Percentiles rank a stretch among this genome's conserved stretches.
Evolutionary conservation across 2,797 vertebrate species (phyloP).

Genomic region (Dendrocincla fuliginosa): DNA sequence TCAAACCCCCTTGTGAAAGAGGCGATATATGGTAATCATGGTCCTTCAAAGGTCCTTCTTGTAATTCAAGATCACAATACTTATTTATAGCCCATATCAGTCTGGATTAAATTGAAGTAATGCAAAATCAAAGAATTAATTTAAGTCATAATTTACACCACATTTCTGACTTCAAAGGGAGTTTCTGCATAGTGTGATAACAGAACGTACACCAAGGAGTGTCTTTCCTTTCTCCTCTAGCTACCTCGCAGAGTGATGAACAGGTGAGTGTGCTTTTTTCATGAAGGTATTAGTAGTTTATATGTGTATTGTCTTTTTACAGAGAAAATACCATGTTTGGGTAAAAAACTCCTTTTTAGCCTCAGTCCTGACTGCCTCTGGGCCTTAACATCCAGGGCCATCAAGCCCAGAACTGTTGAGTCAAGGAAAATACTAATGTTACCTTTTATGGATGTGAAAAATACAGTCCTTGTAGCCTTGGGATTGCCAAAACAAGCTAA

Average conservation of each 20-base stretch:
- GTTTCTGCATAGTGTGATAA: not conserved
- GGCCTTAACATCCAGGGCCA: not conserved
- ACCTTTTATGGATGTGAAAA: slow-evolving; percentile 46
- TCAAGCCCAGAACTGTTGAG: not conserved
- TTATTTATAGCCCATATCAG: not conserved
- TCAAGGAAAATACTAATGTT: not conserved
- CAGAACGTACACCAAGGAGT: not conserved
- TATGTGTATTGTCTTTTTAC: not conserved
- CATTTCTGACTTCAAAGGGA: slow-evolving; percentile 10
- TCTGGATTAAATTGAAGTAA: not conserved
- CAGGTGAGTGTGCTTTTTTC: not conserved
- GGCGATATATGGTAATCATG: not conserved
- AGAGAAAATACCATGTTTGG: not conserved
- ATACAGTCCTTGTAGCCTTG: not conserved
- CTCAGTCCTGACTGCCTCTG: not conserved
- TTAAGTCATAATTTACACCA: not conserved
- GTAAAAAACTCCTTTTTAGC: not conserved
- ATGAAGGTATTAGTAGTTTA: not conserved
- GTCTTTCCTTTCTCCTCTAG: not conserved
- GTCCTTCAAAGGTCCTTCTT: not conserved
- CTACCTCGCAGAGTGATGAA: not conserved
- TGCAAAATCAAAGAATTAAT: not conserved
- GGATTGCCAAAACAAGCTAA: not conserved
- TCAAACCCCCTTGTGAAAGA: slow-evolving; percentile 9
- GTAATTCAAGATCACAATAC: slow-evolving; percentile 13